These are phyloP conservation scores for Tetramorium simillimum DNA, from an alignment of 1,140 invertebrate species.

Conservation along the genomic window DNA sequence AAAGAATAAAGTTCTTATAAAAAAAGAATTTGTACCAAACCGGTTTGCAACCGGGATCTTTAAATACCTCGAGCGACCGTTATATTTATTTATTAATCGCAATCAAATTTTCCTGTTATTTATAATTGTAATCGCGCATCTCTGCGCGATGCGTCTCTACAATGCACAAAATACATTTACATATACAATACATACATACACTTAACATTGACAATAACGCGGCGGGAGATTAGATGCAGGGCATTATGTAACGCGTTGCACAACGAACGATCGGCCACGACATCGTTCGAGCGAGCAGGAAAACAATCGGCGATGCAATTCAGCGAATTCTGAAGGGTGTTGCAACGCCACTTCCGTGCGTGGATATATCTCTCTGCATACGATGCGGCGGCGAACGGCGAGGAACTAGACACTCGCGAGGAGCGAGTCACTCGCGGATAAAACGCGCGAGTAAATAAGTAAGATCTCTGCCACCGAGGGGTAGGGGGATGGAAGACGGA, in stretches of 20 bases:
- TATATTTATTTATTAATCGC: neutral
- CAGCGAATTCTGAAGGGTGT: constrained; percentile 12
- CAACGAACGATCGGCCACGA: constrained; percentile 17
- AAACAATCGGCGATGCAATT: constrained; percentile 21
- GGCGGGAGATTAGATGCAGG: neutral
- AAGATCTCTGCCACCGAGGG: constrained; percentile 34
- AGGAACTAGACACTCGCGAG: neutral
- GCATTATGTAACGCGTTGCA: constrained; percentile 1
- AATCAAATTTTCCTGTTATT: neutral
- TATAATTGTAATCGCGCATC: neutral
- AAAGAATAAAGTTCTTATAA: neutral
- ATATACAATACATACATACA: too few relatives aligned
- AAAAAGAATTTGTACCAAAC: too few relatives aligned
- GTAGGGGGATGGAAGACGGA: neutral
- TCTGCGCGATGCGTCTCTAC: neutral
- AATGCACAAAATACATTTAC: neutral
- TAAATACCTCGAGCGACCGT: too few relatives aligned
- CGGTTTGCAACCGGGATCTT: too few relatives aligned
- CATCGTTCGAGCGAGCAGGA: neutral
- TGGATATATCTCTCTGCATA: neutral
- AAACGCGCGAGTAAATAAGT: constrained; percentile 68
- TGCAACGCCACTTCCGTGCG: neutral
- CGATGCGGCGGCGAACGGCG: neutral
- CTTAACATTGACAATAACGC: neutral
- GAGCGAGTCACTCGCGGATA: constrained; percentile 40